These are phyloP conservation scores for Baccha elongata DNA, from an alignment of 2,888 invertebrate genomes.

Conservation along the genomic window DNA sequence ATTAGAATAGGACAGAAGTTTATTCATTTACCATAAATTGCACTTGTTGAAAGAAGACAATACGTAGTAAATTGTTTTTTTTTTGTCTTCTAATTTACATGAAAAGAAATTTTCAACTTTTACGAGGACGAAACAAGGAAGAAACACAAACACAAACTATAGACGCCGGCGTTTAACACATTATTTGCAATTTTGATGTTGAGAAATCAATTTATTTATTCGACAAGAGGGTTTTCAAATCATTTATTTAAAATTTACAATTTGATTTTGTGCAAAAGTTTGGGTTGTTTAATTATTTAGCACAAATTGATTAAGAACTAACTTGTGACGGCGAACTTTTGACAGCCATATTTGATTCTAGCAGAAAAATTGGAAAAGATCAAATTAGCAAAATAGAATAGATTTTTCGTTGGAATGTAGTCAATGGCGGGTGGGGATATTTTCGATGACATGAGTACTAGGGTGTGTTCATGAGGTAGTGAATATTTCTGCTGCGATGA, in stretches of 20 bases:
- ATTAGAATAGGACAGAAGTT: constrained; percentile 29
- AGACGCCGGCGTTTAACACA: constrained; percentile 66
- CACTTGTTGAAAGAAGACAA: constrained; percentile 38
- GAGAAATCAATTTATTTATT: constrained; percentile 1
- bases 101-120: constrained; percentile 23
- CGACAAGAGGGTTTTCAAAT: not conserved
- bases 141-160: constrained; percentile 55
- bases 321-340: constrained; percentile 57
- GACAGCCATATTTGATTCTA: constrained; percentile 73
- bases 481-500: too few species aligned
- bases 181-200: constrained; percentile 20
- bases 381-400: constrained; percentile 55
- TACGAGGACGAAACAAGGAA: constrained; percentile 34
- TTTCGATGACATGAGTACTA: not conserved
- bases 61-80: constrained; percentile 5
- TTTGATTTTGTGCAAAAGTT: constrained; percentile 15
- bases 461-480: constrained; percentile 17
- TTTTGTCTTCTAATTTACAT: constrained; percentile 33
- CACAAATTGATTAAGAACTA: constrained; percentile 38
- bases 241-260: constrained; percentile 27
- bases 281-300: constrained; percentile 31
- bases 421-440: constrained; percentile 60
- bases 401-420: constrained; percentile 41
- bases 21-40: constrained; percentile 44
- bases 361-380: constrained; percentile 27